Conservation (phyloP, 2,888 invertebrate genomes). For the Synergus laeviventris region DNA sequence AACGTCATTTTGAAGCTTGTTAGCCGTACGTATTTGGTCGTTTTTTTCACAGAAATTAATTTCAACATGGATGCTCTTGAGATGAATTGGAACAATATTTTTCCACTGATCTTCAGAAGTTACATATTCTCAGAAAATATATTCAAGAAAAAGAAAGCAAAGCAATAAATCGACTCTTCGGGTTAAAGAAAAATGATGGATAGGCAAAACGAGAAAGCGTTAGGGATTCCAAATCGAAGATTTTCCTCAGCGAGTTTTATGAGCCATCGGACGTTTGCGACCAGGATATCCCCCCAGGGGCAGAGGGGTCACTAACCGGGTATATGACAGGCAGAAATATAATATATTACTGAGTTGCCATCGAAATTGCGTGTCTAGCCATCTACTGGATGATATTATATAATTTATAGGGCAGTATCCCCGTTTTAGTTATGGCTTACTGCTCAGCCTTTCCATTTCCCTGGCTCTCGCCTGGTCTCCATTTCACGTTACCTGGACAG, state of each 20-base stretch:
- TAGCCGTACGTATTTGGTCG: background rate
- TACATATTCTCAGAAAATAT: background rate
- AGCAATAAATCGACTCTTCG: conserved; percentile 27
- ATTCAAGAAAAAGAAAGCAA: conserved; percentile 16
- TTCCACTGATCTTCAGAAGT: too few species aligned
- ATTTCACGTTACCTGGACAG: conserved; percentile 28
- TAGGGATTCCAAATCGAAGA: conserved; percentile 42
- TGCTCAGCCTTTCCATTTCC: conserved; percentile 17
- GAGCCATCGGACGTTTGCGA: conserved; percentile 29
- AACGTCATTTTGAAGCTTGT: background rate
- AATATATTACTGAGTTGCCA: conserved; percentile 51
- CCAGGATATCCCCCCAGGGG: conserved; percentile 2
- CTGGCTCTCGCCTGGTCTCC: background rate
- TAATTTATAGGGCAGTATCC: conserved; percentile 53
- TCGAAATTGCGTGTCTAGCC: conserved; percentile 49
- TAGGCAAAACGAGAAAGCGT: conserved; percentile 39
- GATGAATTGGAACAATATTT: too few species aligned
- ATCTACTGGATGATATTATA: conserved; percentile 51
- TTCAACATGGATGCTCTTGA: too few species aligned
- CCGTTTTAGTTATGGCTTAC: conserved; percentile 31
- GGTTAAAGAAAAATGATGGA: conserved; percentile 25
- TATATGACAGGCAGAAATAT: conserved; percentile 46
- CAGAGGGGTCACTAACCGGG: conserved; percentile 25
- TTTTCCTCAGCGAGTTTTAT: conserved; percentile 43
- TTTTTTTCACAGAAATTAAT: background rate